Conservation (phyloP, 64 coral and sea anemone genomes). For the Pocillopora verrucosa region DNA sequence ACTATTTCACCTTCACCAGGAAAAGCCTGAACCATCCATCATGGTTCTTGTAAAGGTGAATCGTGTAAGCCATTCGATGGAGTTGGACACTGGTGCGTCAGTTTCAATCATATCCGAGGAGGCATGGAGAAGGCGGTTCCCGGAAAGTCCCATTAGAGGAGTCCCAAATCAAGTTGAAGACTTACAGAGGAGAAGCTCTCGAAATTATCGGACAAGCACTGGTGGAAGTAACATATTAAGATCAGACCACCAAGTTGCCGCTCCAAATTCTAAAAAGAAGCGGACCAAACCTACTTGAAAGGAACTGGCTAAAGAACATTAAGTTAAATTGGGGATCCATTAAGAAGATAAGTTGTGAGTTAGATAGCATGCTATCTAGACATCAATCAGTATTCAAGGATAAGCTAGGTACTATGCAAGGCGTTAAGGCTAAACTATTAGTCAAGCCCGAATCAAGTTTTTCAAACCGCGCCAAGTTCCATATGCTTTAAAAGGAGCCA, state of each 20-base stretch:
- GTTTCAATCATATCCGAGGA: constrained; percentile 13
- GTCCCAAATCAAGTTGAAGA: background rate
- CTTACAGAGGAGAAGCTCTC: constrained; percentile 9
- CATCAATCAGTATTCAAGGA: constrained; percentile 63
- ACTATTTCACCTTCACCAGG: constrained; percentile 8
- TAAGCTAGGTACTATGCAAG: constrained; percentile 50
- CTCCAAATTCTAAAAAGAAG: constrained; percentile 21
- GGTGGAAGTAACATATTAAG: constrained; percentile 13
- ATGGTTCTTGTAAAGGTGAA: constrained; percentile 2
- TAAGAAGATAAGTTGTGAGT: constrained; percentile 27
- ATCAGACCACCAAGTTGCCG: constrained; percentile 3
- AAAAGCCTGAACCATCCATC: constrained; percentile 9
- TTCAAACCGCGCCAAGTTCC: no score
- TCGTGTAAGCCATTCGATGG: background rate
- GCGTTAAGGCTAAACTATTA: no score
- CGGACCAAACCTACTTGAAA: constrained; percentile 39
- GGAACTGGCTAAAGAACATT: constrained; percentile 41
- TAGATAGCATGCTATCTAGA: constrained; percentile 51
- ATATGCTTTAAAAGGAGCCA: no score
- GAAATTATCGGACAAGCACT: constrained; percentile 13
- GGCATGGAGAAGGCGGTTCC: background rate
- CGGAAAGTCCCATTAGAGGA: background rate
- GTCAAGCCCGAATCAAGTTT: no score
- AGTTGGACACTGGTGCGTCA: constrained; percentile 40
- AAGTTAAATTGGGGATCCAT: constrained; percentile 41